Base-by-base conservation (phyloP, 2,888 invertebrate genomes). In the Pachymerium ferrugineum region DNA sequence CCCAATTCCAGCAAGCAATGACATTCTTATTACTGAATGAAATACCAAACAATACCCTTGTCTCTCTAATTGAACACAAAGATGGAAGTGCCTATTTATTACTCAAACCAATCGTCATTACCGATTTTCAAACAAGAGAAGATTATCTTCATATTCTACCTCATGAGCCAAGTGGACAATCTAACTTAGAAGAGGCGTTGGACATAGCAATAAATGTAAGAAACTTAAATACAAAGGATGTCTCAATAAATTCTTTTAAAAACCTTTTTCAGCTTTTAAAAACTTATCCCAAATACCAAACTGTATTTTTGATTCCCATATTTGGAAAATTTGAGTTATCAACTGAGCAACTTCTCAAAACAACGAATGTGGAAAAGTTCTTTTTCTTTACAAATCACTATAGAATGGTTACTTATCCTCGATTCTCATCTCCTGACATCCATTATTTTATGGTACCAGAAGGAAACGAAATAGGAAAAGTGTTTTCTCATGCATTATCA, bases 271-370 rank as follows among this genome's bases (percentile, higher is more conserved):
- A 62, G 62, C 25, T 62, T 3, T 62, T 14, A 2, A 62, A 62
- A 62, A 62, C 25, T 62, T 8, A 62, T n/a, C 25, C 25, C 5
- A 25, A 5, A 62, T 62, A 62, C 10, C 62, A 62, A 62, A 62
- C 62, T 14, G 62, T 62, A 62, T 62, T 62, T 62, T 62, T 28
- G 12, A 62, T 62, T 62, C 62, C 62, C 25, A 62, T 62, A 62
- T 62, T 62, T 62, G 62, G 62, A 10, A 62, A 62, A 14, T 62
- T 62, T 28, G 62, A 62, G 28, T 28, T 28, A 28, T 62, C 62
- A 62, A 62, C 25, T 62, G 2, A 28, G 28, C 1, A 62, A 8
- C 0, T 28, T 62, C 12, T n/a, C n/a, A n/a, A n/a, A n/a, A n/a
- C n/a, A n/a, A 62, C 1, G 8, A 28, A 62, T 28, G 62, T 62